These are phyloP conservation scores for Agraylea sexmaculata DNA, from an alignment of 1,140 invertebrate species.

Conservation along the genomic window DNA sequence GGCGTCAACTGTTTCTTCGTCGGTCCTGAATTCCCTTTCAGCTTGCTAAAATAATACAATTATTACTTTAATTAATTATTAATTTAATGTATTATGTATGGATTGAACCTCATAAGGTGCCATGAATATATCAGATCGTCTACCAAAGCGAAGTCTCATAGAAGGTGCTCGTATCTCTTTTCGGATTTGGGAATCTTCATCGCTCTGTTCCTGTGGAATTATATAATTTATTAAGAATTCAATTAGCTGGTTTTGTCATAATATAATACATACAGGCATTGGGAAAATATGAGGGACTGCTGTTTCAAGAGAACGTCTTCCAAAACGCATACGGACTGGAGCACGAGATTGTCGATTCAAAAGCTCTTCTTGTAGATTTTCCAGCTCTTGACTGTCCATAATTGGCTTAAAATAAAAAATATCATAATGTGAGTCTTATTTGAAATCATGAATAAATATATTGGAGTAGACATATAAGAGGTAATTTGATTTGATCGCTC, in stretches of 20 bases:
- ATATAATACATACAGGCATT: conserved; percentile 36
- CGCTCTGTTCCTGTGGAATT: conserved; percentile 7
- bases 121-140: conserved; percentile 46
- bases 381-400: conserved; percentile 24
- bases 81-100: background rate
- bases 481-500: too few relatives aligned
- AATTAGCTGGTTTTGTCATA: too few relatives aligned
- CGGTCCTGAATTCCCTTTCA: conserved; percentile 19
- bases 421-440: background rate
- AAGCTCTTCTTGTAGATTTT: conserved; percentile 35
- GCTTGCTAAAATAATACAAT: conserved; percentile 15
- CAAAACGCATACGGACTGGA: conserved; percentile 39
- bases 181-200: conserved; percentile 8
- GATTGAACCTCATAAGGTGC: conserved; percentile 34
- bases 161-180: conserved; percentile 47
- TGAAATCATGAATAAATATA: background rate
- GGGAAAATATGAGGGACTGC: conserved; percentile 38
- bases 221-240: conserved; percentile 1
- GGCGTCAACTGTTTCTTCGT: conserved; percentile 13
- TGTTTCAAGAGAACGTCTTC: conserved; percentile 35
- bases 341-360: conserved; percentile 32
- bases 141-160: conserved; percentile 48
- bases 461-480: too few relatives aligned
- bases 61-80: background rate
- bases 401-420: background rate